These are phyloP conservation scores for Drosophila pseudoobscura DNA, from an alignment of 1,140 invertebrate species.

Conservation along the genomic window DNA sequence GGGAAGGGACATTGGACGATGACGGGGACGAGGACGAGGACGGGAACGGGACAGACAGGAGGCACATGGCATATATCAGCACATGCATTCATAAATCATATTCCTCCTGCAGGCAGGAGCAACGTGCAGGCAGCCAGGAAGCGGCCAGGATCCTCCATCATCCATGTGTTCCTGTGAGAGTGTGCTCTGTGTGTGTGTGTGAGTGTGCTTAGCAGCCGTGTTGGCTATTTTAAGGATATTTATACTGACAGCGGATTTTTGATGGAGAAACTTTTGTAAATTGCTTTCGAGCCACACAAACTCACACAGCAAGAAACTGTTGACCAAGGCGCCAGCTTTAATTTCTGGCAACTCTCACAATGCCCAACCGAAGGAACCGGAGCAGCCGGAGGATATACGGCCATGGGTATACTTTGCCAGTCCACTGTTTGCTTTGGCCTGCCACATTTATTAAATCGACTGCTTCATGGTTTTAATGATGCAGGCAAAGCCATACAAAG, in stretches of 20 bases:
- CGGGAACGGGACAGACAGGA: constrained; percentile 36
- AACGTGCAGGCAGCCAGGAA: constrained; percentile 74
- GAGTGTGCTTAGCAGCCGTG: constrained; percentile 60
- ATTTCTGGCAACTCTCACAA: constrained; percentile 36
- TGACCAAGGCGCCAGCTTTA: constrained; percentile 54
- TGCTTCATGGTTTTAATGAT: constrained; percentile 74
- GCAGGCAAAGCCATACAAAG: constrained; percentile 44
- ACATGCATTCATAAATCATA: constrained; percentile 83
- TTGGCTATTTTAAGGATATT: constrained; percentile 83
- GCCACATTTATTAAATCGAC: constrained; percentile 76
- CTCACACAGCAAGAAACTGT: constrained; percentile 22
- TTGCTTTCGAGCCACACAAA: constrained; percentile 66
- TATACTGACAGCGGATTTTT: constrained; percentile 83
- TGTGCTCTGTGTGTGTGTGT: constrained; percentile 12
- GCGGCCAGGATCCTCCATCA: constrained; percentile 58
- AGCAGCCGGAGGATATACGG: constrained; percentile 25
- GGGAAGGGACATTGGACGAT: neutral
- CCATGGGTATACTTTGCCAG: constrained; percentile 17
- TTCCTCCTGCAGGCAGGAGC: constrained; percentile 66
- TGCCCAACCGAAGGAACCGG: neutral
- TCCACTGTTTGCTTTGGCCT: constrained; percentile 52
- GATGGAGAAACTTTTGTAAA: constrained; percentile 83
- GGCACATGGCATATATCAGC: constrained; percentile 76
- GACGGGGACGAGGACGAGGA: neutral
- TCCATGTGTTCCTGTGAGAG: constrained; percentile 18